These are phyloP conservation scores for Pilophorus perplexus DNA, from an alignment of 2,888 invertebrate species.

Conservation along the genomic window DNA sequence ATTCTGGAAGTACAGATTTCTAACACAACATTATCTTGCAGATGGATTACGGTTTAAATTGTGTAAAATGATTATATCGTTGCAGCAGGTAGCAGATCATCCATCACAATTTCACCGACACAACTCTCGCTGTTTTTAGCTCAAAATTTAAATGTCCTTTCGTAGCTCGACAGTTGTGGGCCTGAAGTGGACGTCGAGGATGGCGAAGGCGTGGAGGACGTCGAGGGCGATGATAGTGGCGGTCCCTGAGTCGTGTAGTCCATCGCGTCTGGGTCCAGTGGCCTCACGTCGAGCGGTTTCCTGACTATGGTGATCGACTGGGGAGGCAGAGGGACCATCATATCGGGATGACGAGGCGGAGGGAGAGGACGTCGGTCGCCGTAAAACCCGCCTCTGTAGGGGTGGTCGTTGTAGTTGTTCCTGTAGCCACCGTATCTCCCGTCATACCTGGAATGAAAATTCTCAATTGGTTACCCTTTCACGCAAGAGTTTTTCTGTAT, in stretches of 20 bases:
- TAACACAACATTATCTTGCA: too few species aligned
- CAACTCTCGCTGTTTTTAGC: too few species aligned
- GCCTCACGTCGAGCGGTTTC: conserved; percentile 43
- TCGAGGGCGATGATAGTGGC: conserved; percentile 39
- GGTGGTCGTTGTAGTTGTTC: conserved; percentile 32
- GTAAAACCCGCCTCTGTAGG: conserved; percentile 9
- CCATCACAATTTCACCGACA: too few species aligned
- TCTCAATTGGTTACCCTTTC: too few species aligned
- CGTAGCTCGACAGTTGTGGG: conserved; percentile 29
- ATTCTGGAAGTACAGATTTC: too few species aligned
- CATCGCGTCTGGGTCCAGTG: conserved; percentile 35
- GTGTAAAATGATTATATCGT: too few species aligned
- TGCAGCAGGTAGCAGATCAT: too few species aligned
- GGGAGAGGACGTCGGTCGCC: not conserved
- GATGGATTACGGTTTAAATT: too few species aligned
- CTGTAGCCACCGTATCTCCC: conserved; percentile 25
- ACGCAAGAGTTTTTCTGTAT: not conserved
- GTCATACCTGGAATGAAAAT: conserved; percentile 20
- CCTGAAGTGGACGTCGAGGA: conserved; percentile 28
- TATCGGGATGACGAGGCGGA: conserved; percentile 20
- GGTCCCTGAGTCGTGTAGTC: conserved; percentile 42
- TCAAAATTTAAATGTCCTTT: conserved; percentile 38
- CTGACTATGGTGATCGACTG: conserved; percentile 36
- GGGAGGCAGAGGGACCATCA: conserved; percentile 33
- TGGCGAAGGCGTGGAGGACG: conserved; percentile 32